Conservation (phyloP, 2,888 invertebrate genomes). For the Polyploca ridens region DNA sequence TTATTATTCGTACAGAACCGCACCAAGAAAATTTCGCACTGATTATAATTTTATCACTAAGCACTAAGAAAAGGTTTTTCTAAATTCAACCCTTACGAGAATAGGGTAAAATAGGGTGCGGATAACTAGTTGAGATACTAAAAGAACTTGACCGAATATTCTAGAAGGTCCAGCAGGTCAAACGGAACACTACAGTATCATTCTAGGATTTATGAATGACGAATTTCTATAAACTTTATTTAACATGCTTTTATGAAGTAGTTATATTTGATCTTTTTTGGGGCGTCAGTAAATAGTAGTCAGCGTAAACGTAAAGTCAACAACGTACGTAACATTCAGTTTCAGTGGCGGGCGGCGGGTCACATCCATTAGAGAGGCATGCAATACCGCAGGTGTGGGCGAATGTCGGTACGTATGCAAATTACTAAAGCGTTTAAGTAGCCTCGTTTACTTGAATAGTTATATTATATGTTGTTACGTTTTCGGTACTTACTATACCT, state of each 20-base stretch:
- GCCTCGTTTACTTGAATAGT: conserved; percentile 15
- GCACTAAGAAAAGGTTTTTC: no score
- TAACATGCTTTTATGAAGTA: background rate
- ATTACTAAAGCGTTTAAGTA: conserved; percentile 41
- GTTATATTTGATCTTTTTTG: background rate
- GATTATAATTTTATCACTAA: no score
- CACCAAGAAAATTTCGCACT: no score
- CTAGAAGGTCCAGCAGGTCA: background rate
- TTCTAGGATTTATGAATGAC: no score
- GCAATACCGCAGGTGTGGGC: conserved; percentile 22
- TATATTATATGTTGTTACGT: background rate
- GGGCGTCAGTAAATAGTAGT: background rate
- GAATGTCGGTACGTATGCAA: conserved; percentile 32
- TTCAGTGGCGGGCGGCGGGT: conserved; percentile 9
- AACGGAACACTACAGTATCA: no score
- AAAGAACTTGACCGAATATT: background rate
- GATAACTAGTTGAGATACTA: no score
- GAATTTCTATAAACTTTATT: background rate
- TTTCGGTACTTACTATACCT: background rate
- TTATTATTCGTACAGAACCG: no score
- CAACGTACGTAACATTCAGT: conserved; percentile 21
- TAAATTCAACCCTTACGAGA: no score
- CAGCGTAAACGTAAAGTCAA: conserved; percentile 34
- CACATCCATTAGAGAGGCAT: conserved; percentile 20
- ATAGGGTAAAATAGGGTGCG: no score